Evolutionary conservation across 2,113 vertebrate genomes (phyloP).

Genomic region (Azemiops feae): DNA sequence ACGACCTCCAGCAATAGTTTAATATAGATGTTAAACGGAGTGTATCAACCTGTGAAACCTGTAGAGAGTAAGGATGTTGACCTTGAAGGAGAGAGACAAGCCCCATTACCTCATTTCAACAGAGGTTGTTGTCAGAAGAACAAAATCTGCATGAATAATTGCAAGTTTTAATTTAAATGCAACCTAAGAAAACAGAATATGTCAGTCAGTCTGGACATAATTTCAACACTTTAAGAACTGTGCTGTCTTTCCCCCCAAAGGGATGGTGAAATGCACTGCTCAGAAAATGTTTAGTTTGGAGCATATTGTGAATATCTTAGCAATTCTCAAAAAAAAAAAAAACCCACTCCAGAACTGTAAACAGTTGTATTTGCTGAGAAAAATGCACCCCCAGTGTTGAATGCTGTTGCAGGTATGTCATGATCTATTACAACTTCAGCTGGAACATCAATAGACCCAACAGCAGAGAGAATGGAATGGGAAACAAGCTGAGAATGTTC

Average conservation of each 20-base stretch:
- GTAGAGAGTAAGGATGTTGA: background rate
- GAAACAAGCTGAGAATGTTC: slow-evolving; percentile 20
- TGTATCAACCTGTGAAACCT: background rate
- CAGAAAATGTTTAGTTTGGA: background rate
- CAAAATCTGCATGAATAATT: background rate
- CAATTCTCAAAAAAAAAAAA: background rate
- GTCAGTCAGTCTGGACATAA: background rate
- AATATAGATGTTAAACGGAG: background rate
- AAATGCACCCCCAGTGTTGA: background rate
- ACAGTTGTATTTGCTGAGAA: background rate
- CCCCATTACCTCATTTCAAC: background rate
- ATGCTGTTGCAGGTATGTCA: background rate
- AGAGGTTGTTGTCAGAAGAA: background rate
- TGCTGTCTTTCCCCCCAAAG: background rate
- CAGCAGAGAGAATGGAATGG: background rate
- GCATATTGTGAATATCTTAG: slow-evolving; percentile 6
- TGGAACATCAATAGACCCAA: slow-evolving; percentile 8
- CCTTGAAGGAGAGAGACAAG: background rate
- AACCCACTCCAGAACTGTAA: background rate
- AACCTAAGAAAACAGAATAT: background rate
- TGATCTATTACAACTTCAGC: background rate
- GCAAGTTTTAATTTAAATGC: background rate
- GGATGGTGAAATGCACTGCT: background rate
- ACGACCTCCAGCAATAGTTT: background rate
- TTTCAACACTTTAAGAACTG: background rate